Evolutionary conservation across 1,140 invertebrate genomes (phyloP).

Genomic region (Bombus confusus): DNA sequence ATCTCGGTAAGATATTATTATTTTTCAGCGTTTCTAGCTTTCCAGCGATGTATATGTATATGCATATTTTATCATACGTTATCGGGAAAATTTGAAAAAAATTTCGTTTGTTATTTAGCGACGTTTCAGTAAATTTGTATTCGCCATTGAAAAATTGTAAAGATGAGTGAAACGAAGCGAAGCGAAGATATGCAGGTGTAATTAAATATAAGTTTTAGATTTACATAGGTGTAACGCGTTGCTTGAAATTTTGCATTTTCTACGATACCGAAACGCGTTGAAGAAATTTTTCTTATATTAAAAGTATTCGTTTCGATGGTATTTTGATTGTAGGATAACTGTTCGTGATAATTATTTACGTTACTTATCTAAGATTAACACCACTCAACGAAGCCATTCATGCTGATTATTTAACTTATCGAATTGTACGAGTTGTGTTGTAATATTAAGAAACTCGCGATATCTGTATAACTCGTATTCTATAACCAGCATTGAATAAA

Average conservation of each 20-base stretch:
- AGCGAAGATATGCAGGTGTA: too few species aligned
- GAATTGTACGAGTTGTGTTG: background rate
- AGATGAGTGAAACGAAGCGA: too few species aligned
- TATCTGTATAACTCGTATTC: too few species aligned
- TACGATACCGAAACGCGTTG: too few species aligned
- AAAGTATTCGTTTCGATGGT: background rate
- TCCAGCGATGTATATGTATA: too few species aligned
- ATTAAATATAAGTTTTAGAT: too few species aligned
- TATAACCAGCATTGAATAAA: too few species aligned
- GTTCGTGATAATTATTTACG: background rate
- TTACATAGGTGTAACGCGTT: too few species aligned
- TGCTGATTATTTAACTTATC: background rate
- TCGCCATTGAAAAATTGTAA: accelerated
- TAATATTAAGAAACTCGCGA: background rate
- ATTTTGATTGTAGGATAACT: background rate
- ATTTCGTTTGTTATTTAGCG: too few species aligned
- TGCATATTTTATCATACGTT: background rate
- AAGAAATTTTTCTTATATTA: background rate
- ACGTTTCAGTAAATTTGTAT: too few species aligned
- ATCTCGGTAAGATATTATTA: background rate
- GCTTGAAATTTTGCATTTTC: background rate
- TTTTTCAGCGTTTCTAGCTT: too few species aligned
- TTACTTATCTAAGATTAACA: background rate
- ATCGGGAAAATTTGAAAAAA: background rate
- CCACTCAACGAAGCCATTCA: background rate